phyloP scores from a whole-genome alignment of 2,113 vertebrate species.

The Erythrolamprus reginae region DNA sequence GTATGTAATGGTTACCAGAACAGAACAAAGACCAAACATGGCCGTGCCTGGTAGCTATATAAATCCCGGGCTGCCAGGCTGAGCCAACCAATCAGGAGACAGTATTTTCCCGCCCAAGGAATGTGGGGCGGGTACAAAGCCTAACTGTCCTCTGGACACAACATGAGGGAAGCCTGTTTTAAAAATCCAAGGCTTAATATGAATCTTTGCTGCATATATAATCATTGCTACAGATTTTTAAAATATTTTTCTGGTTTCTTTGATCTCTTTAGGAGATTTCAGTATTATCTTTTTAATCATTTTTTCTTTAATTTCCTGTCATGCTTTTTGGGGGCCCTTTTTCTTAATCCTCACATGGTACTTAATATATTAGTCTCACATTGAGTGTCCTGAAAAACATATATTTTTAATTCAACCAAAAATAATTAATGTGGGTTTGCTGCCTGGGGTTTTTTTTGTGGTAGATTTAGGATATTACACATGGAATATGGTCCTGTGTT shows the following conservation, averaged over 20 bases:
- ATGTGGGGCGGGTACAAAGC: no score
- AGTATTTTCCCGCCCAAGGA: no score
- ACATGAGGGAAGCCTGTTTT: not conserved
- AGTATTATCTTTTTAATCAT: not conserved
- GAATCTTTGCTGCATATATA: not conserved
- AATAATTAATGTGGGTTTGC: not conserved
- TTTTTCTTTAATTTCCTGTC: not conserved
- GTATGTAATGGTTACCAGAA: no score
- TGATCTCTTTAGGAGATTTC: not conserved
- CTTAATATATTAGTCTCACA: not conserved
- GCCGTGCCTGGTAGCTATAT: no score
- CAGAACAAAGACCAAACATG: no score
- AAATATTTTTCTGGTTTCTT: not conserved
- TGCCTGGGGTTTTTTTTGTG: not conserved
- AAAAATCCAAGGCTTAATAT: not conserved
- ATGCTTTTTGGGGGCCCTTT: not conserved
- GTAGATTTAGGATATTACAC: not conserved
- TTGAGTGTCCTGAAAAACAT: not conserved
- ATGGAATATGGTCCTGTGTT: not conserved
- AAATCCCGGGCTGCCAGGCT: no score
- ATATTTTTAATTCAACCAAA: not conserved
- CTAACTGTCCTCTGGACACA: no score
- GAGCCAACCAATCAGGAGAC: no score
- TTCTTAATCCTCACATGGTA: not conserved
- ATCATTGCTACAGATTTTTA: not conserved